Percentiles rank a stretch among this genome's conserved stretches.
phyloP scores from a whole-genome alignment of 2,797 vertebrate species.

The Rhabdomys pumilio region DNA sequence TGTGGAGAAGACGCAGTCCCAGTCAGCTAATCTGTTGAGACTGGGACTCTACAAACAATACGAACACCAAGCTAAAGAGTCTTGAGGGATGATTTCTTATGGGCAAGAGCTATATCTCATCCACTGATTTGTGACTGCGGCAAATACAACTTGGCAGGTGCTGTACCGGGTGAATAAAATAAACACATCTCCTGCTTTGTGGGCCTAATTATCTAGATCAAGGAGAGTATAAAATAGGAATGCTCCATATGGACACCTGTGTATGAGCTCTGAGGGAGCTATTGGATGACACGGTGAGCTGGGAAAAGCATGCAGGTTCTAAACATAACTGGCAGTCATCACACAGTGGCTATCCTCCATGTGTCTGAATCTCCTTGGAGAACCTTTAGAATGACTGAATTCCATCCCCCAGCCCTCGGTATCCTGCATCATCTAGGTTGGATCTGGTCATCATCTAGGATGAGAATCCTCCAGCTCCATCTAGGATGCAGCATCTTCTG shows the following conservation, averaged over 20 bases:
- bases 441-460: too few species aligned
- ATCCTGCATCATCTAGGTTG: neutral
- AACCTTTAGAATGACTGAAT: neutral
- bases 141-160: neutral
- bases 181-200: neutral
- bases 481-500: neutral
- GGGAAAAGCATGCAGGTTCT: neutral
- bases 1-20: neutral
- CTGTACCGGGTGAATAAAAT: neutral
- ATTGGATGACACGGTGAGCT: neutral
- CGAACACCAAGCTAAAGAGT: neutral
- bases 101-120: neutral
- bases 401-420: too few species aligned
- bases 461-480: neutral
- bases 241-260: neutral
- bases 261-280: neutral
- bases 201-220: neutral
- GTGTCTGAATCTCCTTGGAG: fast-evolving
- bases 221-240: neutral
- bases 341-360: neutral
- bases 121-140: neutral
- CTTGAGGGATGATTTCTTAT: neutral
- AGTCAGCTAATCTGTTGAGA: neutral
- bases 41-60: neutral
- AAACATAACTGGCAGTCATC: neutral